These are phyloP conservation scores for Steinernema feltiae DNA, from an alignment of 1,140 invertebrate genomes.

Conservation along the genomic window DNA sequence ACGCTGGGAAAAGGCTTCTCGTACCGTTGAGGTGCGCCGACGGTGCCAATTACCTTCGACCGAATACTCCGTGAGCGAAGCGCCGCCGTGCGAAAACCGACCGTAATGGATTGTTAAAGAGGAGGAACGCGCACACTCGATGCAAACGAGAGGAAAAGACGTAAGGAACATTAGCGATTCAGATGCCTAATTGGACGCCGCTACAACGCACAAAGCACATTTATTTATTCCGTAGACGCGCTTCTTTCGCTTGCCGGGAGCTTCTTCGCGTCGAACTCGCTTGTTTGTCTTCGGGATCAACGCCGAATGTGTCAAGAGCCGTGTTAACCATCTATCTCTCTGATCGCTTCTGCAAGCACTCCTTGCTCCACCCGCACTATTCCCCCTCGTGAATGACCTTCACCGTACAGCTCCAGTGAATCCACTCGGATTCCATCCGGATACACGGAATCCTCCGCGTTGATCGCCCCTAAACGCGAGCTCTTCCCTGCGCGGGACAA, in stretches of 20 bases:
- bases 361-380: not conserved
- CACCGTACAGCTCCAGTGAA: not conserved
- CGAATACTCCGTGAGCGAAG: not conserved
- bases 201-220: not conserved
- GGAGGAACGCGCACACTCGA: not conserved
- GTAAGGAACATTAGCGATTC: conserved; percentile 5
- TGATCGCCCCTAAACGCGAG: not conserved
- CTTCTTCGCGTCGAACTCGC: not conserved
- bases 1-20: not conserved
- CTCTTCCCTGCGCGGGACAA: not conserved
- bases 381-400: not conserved
- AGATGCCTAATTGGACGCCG: not conserved
- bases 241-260: not conserved
- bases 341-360: conserved; percentile 12
- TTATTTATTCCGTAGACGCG: not conserved
- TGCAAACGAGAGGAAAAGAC: not conserved
- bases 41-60: conserved; percentile 10
- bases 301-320: conserved; percentile 4
- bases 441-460: too few relatives aligned
- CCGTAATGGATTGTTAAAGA: not conserved
- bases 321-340: conserved; percentile 10
- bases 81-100: not conserved
- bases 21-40: not conserved
- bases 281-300: not conserved
- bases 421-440: too few relatives aligned